Evolutionary conservation across 2,797 vertebrate genomes (phyloP), one percentile per base, ranked within the genome.

Genomic region (Pipistrellus kuhlii): DNA sequence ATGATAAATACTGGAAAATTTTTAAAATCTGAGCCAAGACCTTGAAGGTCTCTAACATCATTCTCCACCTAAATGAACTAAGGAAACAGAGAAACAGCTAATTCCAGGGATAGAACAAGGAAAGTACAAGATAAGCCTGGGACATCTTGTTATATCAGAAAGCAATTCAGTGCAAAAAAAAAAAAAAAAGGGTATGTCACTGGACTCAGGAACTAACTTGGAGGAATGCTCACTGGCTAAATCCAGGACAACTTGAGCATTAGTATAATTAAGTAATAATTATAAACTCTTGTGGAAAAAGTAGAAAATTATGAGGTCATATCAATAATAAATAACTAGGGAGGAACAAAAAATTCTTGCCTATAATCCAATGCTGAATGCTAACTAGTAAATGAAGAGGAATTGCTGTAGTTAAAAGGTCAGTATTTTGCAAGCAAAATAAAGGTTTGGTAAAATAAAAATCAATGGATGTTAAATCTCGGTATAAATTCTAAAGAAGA

Each of bases 401-500:
- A 92, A 30, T 46, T 25, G 11, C 35, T 71, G 25, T 32, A 77
- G 25, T 44, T 92, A 27, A 82, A 85, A 85, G 81, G 46, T 90
- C 51, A 51, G 15, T 55, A 88, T 90, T 72, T 53, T 73, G 10
- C 12, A 53, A 82, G 7, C n/a, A 83, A 41, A 83, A 85, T 51
- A 68, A 64, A 88, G 64, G 55, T 1, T 21, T 23, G 18, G 81
- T 64, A 85, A 83, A 91, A 85, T 57, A n/a, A 91, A 88, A 53
- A 93, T 88, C 21, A 82, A 9, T 62, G 75, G 12, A 78, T 69
- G 15, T 53, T 77, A 85, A 88, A 88, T 55, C 35, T 35, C 55
- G 30, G 38, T 81, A 35, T n/a, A 87, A 88, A 76, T 89, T 62
- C 85, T 93, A 51, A 88, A 68, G 41, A 95, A 2, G 32, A 85